Base-by-base conservation (phyloP, 2,113 vertebrate genomes). In the Pelecanus crispus region DNA sequence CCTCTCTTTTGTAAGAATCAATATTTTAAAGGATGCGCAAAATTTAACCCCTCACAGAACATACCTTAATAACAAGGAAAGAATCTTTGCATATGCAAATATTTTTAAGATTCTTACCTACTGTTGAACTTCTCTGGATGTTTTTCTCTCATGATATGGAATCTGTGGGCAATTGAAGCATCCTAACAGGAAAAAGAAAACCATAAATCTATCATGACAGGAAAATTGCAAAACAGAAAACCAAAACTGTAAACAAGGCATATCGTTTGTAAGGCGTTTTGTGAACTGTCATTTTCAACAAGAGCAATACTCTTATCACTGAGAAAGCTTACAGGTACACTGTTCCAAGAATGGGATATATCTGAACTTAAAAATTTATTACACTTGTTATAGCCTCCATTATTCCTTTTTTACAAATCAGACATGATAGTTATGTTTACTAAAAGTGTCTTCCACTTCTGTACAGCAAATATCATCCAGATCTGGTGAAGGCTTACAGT, bases 81-180 rank as follows among this genome's bases (percentile, higher is more conserved):
- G 13, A 65, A 67, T 62, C 19, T n/a, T 81, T 49, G 74, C 11
- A 36, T 13, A 71, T n/a, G 59, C 21, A 94, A 49, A 24, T 17
- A 58, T 70, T 75, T 71, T 66, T 40, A 82, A 82, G 40, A 32
- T 72, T 92, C 96, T 97, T 96, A 97, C 99, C 99, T 99, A 95
- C 99, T 99, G 98, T 99, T 99, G 96, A 99, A 99, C 95, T 99
- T 99, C 98, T 99, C 99, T 22, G 99, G 99, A 89, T 99, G 99
- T 93, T 99, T 99, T 98, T 99, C 99, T 95, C 99, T 98, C 99
- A 99, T 99, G 58, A 99, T 98, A 49, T 99, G 99, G 97, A 99
- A 99, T 96, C 99, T 99, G 97, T 99, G 99, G 53, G 99, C 99
- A 68, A 99, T 99, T 80, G 99, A 99, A 84, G 99, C 99, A 77